Evolutionary conservation across 2,797 vertebrate genomes (phyloP), one percentile per base, ranked within the genome.

Genomic region (Hemibagrus guttatus): DNA sequence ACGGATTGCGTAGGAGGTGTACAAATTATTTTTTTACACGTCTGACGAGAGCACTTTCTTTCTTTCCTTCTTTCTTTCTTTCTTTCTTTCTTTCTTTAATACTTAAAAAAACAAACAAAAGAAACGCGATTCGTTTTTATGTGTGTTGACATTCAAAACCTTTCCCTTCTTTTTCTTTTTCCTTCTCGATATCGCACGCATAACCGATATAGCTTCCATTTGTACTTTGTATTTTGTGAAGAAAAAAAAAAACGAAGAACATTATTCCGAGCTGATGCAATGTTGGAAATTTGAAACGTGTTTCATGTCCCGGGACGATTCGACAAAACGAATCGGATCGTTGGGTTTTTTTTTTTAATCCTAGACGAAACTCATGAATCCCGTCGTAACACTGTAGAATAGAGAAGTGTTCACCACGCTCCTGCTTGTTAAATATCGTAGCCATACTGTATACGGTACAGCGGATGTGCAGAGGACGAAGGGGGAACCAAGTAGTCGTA

Each of bases 11-110:
- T 82, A 89, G 91, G 90, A 92, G 91, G 92, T 95, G 94, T 95
- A 95, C 92, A 94, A 94, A 95, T 95, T 96, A 95, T 96, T 95
- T 96, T 96, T 96, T 95, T 96, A 96, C 95, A 93, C 91, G 94
- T 94, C 93, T 94, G 94, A 95, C 91, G 93, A 94, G 93, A 95
- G 94, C 94, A 95, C 95, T 95, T 96, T 95, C 92, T 93, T 82
- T 81, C 79, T 21, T 78, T 52, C 26, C 14, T 78, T 19, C 71
- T 74, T 49, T 52, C 92, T 93, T 31, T 68, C 93, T n/a, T n/a
- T n/a, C n/a, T 93, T 46, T 46, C 46, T 49, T 81, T 66, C 80
- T 52, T 95, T 95, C 93, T 93, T 95, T 94, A 94, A 94, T 93
- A 91, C 93, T 92, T 93, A 92, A 75, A 90, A 90, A 88, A 90